Conservation (phyloP, 2,888 invertebrate species). For the Petrolisthes cinctipes region DNA sequence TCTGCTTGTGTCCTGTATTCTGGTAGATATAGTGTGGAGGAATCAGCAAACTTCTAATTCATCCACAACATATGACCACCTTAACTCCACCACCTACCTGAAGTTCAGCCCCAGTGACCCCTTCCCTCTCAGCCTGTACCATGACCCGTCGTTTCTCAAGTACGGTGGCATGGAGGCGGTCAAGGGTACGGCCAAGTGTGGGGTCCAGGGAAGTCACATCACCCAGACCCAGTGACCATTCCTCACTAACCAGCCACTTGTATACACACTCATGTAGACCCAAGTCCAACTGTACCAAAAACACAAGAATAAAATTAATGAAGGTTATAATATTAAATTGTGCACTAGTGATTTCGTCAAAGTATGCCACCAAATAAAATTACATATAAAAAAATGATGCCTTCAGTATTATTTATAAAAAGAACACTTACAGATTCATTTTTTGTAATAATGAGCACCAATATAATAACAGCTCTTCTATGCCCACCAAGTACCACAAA, state of each 20-base stretch:
- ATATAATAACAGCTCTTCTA: too few species aligned
- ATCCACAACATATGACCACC: too few species aligned
- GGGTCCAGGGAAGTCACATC: conserved; percentile 90
- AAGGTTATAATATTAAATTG: background rate
- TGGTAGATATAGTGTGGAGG: too few species aligned
- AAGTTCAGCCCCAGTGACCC: conserved; percentile 62
- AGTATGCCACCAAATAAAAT: too few species aligned
- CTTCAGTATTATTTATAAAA: background rate
- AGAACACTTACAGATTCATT: background rate
- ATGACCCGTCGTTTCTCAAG: conserved; percentile 77
- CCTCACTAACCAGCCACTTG: conserved; percentile 88
- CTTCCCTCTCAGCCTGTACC: conserved; percentile 72
- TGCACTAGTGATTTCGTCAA: too few species aligned
- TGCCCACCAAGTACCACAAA: too few species aligned
- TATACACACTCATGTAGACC: conserved; percentile 95
- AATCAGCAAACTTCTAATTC: too few species aligned
- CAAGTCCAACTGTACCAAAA: conserved; percentile 81
- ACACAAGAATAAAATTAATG: background rate
- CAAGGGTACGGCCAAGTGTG: conserved; percentile 78
- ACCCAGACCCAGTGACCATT: conserved; percentile 71
- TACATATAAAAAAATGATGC: background rate
- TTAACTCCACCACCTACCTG: conserved; percentile 65
- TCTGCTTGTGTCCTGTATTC: too few species aligned
- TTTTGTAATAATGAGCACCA: background rate
- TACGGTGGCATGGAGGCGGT: conserved; percentile 70